phyloP scores from a whole-genome alignment of 2,113 vertebrate genomes.

The Misgurnus mizolepis region DNA sequence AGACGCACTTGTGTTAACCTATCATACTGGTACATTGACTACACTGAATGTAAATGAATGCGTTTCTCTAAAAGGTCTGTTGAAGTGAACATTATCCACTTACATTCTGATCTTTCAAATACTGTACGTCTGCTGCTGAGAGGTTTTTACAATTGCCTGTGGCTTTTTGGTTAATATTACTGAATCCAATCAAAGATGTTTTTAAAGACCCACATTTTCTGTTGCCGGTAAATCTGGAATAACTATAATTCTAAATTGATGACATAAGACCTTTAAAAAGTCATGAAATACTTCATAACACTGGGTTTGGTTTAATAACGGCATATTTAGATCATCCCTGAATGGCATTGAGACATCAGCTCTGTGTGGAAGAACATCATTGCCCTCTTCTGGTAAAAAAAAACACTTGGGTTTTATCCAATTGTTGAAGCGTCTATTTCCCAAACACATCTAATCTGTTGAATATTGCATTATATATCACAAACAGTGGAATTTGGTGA shows the following conservation, averaged over 20 bases:
- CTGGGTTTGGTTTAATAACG: not conserved
- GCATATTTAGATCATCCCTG: conserved; percentile 17
- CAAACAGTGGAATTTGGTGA: not conserved
- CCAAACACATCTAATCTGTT: not conserved
- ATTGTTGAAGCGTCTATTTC: not conserved
- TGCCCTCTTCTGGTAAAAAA: conserved; percentile 56
- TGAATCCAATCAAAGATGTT: conserved; percentile 2
- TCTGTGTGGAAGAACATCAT: conserved; percentile 34
- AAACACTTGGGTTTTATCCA: not conserved
- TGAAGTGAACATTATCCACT: not conserved
- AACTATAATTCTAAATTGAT: not conserved
- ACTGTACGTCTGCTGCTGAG: not conserved
- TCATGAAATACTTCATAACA: not conserved
- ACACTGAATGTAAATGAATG: not conserved
- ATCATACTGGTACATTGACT: too few species aligned
- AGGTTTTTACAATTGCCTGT: not conserved
- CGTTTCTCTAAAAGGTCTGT: not conserved
- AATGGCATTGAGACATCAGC: not conserved
- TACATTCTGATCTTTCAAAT: not conserved
- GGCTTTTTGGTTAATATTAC: conserved; percentile 19
- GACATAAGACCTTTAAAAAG: not conserved
- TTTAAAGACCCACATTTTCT: conserved; percentile 1
- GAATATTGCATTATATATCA: not conserved
- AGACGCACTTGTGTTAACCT: not conserved
- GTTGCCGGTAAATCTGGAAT: not conserved